These are phyloP conservation scores for Thalassarche chlororhynchos DNA, from an alignment of 2,113 vertebrate genomes.

Conservation along the genomic window DNA sequence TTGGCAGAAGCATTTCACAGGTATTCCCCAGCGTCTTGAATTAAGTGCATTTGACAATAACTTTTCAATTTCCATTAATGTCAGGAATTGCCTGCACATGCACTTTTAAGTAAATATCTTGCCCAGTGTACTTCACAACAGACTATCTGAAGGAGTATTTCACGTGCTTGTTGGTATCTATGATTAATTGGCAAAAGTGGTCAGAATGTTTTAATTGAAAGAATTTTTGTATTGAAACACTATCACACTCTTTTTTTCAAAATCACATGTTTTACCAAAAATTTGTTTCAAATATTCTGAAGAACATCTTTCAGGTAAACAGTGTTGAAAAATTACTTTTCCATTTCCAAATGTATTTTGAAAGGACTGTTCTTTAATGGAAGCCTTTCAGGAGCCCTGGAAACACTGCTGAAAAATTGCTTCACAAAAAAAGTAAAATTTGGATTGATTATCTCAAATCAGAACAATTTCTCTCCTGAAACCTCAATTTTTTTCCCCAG, in stretches of 20 bases:
- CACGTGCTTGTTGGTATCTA: neutral
- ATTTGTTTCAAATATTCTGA: neutral
- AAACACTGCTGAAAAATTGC: neutral
- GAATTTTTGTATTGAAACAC: neutral
- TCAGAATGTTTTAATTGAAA: neutral
- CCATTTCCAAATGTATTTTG: neutral
- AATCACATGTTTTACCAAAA: neutral
- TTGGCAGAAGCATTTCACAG: neutral
- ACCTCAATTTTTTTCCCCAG: accelerated
- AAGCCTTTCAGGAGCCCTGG: neutral
- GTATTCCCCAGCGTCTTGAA: neutral
- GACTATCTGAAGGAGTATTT: neutral
- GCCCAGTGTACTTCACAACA: neutral
- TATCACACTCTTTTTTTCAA: neutral
- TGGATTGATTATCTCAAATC: neutral
- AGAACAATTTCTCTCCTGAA: neutral
- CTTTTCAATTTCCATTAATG: neutral
- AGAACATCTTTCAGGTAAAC: neutral
- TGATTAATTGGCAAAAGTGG: neutral
- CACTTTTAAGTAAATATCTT: neutral
- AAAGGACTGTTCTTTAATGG: neutral
- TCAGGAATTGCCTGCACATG: neutral
- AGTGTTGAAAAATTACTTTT: neutral
- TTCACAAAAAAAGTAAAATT: neutral
- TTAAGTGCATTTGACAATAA: neutral